These are phyloP conservation scores for Rhopalosiphum maidis DNA, from an alignment of 1,140 invertebrate species.

Conservation along the genomic window DNA sequence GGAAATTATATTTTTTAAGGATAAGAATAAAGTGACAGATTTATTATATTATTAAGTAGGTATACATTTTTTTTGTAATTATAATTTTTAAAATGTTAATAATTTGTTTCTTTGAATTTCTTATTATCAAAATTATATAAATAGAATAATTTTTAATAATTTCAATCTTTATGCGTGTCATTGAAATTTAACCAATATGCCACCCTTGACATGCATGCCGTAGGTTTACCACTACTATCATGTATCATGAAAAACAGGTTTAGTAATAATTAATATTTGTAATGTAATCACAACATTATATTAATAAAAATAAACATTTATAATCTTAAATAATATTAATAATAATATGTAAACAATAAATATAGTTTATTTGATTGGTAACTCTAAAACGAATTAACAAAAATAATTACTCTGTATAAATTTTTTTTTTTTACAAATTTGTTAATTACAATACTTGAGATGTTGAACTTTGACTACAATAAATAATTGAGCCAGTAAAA, in stretches of 20 bases:
- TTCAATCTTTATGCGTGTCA: too few species aligned
- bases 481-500: conserved; percentile 79
- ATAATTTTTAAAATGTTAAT: too few species aligned
- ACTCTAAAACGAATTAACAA: conserved; percentile 55
- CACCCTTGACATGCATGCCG: too few species aligned
- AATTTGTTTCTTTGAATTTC: too few species aligned
- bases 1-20: too few species aligned
- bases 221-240: not conserved
- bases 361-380: conserved; percentile 51
- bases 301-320: conserved; percentile 34
- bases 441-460: conserved; percentile 69
- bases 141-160: too few species aligned
- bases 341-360: conserved; percentile 42
- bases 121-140: too few species aligned
- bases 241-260: not conserved
- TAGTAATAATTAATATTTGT: not conserved
- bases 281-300: not conserved
- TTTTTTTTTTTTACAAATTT: conserved; percentile 26
- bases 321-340: not conserved
- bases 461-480: conserved; percentile 77
- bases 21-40: too few species aligned
- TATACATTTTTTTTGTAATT: too few species aligned
- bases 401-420: conserved; percentile 41
- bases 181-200: too few species aligned
- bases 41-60: too few species aligned